phyloP scores from a whole-genome alignment of 2,888 invertebrate species.

The Neuroscelio doddi region DNA sequence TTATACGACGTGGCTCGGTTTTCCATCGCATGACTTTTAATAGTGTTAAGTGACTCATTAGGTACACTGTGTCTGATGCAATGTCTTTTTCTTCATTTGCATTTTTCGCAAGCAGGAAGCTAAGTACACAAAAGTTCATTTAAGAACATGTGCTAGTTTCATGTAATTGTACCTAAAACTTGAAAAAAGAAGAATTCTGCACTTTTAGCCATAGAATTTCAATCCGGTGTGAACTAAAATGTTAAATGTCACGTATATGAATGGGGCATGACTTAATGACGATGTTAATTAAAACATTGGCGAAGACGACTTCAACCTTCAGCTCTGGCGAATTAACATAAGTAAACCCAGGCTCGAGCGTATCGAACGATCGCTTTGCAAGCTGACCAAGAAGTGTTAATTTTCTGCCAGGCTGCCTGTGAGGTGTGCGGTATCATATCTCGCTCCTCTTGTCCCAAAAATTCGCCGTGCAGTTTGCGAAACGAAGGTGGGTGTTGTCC shows the following conservation, averaged over 20 bases:
- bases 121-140: no score
- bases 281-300: conserved; percentile 71
- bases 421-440: conserved; percentile 2
- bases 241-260: conserved; percentile 41
- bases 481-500: neutral
- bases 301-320: conserved; percentile 53
- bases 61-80: no score
- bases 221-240: conserved; percentile 22
- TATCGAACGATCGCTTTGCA: conserved; percentile 54
- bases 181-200: no score
- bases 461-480: neutral
- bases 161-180: no score
- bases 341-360: conserved; percentile 61
- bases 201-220: no score
- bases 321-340: conserved; percentile 66
- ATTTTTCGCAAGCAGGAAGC: no score
- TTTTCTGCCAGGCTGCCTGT: conserved; percentile 50
- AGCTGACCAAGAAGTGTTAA: conserved; percentile 66
- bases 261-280: conserved; percentile 61
- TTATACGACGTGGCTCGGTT: no score
- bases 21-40: no score
- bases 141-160: no score
- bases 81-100: no score
- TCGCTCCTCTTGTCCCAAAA: conserved; percentile 4
- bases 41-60: no score